Evolutionary conservation across 37 sponge, comb jelly and placozoan genomes (phyloP), one percentile per base, ranked within the genome.

Genomic region (Beroe forskalii): DNA sequence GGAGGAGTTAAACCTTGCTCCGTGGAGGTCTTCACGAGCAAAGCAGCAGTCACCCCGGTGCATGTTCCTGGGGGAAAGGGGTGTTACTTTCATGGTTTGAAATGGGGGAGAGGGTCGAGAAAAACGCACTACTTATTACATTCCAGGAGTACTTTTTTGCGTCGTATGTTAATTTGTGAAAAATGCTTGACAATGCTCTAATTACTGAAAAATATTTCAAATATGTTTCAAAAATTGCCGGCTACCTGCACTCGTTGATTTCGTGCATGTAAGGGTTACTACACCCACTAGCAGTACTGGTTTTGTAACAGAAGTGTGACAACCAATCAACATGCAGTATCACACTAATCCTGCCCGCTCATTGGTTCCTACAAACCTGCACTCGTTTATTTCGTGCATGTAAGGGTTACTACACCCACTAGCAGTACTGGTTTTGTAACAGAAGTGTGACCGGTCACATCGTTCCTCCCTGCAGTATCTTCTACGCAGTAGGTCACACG

Each of bases 241-340:
- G n/a, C n/a, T n/a, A 80, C 86, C 86, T 41, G 55, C 86, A 80
- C 22, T 80, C 86, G 0, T 27, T 35, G 28, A 80, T 80, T 23
- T 80, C 42, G 55, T 80, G 86, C 86, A 80, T 80, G 48, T 80
- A 80, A 17, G 86, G 86, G 55, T 80, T 80, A 25, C 86, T 44
- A 48, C 86, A 80, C 30, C 86, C 86, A 38, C 86, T 80, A 8
- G 86, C 86, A 25, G 86, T 80, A n/a, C 42, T 48, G 8, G 86
- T 80, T 30, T 44, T 41, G 55, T 43, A 80, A 48, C 86, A 80
- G 27, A 80, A 80, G 86, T 80, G 86, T 6, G 86, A 80, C 55
- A n/a, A n/a, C n/a, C n/a, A n/a, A n/a, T n/a, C n/a, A n/a, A n/a
- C n/a, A n/a, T n/a, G n/a, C n/a, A n/a, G n/a, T n/a, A n/a, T n/a